Evolutionary conservation across 2,888 invertebrate species (phyloP), one percentile per base, ranked within the genome.

Genomic region (Drosophila limbata): DNA sequence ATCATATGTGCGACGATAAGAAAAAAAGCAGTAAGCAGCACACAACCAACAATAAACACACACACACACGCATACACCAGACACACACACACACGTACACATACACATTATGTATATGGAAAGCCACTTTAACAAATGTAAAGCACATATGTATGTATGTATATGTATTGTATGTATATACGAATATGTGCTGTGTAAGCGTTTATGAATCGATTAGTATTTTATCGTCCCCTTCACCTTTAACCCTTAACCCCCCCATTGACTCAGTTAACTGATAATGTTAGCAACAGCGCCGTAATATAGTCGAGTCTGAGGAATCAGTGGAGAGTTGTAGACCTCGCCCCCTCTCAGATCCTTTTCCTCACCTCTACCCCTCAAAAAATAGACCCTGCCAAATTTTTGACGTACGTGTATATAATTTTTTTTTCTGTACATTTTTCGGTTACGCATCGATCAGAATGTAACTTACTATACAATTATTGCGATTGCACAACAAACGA

Each of bases 381-480:
- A 37, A 8, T 67, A 47, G 28, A 15, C 56, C 56, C 35, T 64
- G 62, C 70, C 69, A 84, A 74, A 76, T 79, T 80, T 86, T 86
- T 90, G 92, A 92, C 92, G 92, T 92, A 85, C 90, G 90, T 92
- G 92, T 91, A 91, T 92, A 92, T 92, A 92, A 92, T 92, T 91
- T 92, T 91, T 91, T 91, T 90, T 90, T 63, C 57, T 42, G 35
- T 53, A 45, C 15, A 25, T 67, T 70, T 66, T 71, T 50, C 76
- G 61, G 63, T 68, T 81, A 68, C 31, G 61, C 56, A 59, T n/a
- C n/a, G 45, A 45, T 28, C 33, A 33, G 48, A 17, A 33, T 50
- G 48, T 50, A 47, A 77, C 57, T 60, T 73, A 64, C 64, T 35
- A 69, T 56, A 13, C 62, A 61, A 35, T 55, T 60, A 74, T 63